phyloP scores from a whole-genome alignment of 2,888 invertebrate genomes.

The Leucozona laternaria region DNA sequence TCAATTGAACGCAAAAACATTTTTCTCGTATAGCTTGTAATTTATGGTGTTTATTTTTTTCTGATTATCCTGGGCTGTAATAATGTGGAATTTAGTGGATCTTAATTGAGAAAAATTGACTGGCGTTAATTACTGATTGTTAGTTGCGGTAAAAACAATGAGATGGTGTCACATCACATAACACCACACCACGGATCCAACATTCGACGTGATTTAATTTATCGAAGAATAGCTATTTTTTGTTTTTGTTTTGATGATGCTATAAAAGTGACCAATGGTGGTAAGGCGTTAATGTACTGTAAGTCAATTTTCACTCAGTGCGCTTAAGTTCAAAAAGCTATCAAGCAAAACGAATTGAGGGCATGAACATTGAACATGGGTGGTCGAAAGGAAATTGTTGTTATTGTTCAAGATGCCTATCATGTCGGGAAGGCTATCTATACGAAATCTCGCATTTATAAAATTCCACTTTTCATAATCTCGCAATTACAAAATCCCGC shows the following conservation, averaged over 20 bases:
- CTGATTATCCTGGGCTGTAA: constrained; percentile 17
- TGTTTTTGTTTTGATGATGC: not conserved
- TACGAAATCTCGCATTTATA: too few species aligned
- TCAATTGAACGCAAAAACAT: constrained; percentile 48
- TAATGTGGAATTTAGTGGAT: constrained; percentile 60
- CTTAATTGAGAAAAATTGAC: constrained; percentile 63
- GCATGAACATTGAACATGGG: too few species aligned
- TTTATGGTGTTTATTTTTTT: constrained; percentile 48
- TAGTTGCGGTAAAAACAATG: constrained; percentile 26
- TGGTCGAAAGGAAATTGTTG: too few species aligned
- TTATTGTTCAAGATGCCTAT: too few species aligned
- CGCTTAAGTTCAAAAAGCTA: too few species aligned
- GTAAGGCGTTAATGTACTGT: too few species aligned
- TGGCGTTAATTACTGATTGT: constrained; percentile 59
- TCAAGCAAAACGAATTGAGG: too few species aligned
- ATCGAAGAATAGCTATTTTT: not conserved
- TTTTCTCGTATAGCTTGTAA: constrained; percentile 48
- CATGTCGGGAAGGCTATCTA: too few species aligned
- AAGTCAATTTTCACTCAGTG: too few species aligned
- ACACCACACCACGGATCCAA: not conserved
- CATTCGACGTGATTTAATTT: not conserved
- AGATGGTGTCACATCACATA: constrained; percentile 9
- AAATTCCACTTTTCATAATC: too few species aligned
- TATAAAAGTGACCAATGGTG: too few species aligned
- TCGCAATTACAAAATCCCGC: too few species aligned